These are phyloP conservation scores for Natrix natrix DNA, from an alignment of 2,797 vertebrate species.

Conservation along the genomic window DNA sequence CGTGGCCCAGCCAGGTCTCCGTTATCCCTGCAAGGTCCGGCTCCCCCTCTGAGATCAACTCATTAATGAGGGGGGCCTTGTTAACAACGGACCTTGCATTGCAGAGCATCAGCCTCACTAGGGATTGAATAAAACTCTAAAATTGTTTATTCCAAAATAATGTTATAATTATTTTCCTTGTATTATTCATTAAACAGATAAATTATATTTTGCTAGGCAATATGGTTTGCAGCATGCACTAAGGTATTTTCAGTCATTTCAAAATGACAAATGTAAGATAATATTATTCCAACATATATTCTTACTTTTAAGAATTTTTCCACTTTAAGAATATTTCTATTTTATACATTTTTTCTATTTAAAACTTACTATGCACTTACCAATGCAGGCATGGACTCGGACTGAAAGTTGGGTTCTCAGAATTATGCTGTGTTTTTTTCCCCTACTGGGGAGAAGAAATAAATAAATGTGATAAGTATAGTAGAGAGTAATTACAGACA, in stretches of 20 bases:
- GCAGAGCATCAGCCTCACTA: too few species aligned
- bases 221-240: neutral
- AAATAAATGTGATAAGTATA: neutral
- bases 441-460: conserved; percentile 71
- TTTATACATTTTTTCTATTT: conserved; percentile 10
- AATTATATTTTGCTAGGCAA: neutral
- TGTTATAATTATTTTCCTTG: neutral
- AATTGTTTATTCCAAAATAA: neutral
- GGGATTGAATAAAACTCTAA: neutral
- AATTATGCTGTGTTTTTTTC: conserved; percentile 91
- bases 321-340: neutral
- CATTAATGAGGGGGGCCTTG: too few species aligned
- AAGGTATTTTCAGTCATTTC: neutral
- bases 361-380: conserved; percentile 73
- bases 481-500: neutral
- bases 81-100: too few species aligned
- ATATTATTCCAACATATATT: neutral
- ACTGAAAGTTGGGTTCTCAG: conserved; percentile 95
- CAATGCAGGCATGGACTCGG: conserved; percentile 95
- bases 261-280: neutral
- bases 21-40: too few species aligned
- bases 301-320: neutral
- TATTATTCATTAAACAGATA: neutral
- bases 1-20: too few species aligned
- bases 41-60: too few species aligned